These are phyloP conservation scores for Girardinichthys multiradiatus DNA, from an alignment of 2,113 vertebrate species.

Conservation along the genomic window DNA sequence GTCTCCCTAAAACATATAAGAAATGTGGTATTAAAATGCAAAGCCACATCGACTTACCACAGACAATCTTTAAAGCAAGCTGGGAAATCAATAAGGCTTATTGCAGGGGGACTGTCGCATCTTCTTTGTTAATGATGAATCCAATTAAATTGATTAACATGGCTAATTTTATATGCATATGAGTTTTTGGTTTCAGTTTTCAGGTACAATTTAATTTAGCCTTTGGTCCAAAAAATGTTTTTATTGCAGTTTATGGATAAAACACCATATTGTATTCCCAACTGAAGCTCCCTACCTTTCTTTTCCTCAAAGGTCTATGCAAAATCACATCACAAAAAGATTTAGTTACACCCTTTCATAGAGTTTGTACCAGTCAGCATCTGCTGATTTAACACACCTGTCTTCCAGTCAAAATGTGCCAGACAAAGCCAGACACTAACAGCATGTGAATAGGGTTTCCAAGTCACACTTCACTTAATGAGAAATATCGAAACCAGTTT, in stretches of 20 bases:
- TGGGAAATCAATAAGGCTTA: conserved; percentile 41
- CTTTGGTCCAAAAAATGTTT: neutral
- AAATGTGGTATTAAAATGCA: conserved; percentile 39
- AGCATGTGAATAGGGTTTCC: too few species aligned
- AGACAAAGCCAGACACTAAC: too few species aligned
- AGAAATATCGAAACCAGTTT: too few species aligned
- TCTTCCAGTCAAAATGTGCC: neutral
- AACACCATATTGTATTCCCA: too few species aligned
- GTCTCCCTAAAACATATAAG: conserved; percentile 24
- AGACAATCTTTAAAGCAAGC: conserved; percentile 28
- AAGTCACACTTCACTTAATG: too few species aligned
- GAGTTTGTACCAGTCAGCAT: neutral
- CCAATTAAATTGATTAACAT: neutral
- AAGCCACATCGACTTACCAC: conserved; percentile 29
- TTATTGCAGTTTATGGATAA: too few species aligned
- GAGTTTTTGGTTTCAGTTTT: neutral
- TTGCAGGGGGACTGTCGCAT: conserved; percentile 28
- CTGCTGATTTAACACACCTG: neutral
- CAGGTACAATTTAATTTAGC: neutral
- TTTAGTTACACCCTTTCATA: too few species aligned
- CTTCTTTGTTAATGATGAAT: neutral
- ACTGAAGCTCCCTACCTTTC: too few species aligned
- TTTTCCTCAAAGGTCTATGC: too few species aligned
- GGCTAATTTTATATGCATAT: neutral
- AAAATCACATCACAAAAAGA: too few species aligned